A percentile compares a stretch with the other conserved stretches of the same genome.
Evolutionary conservation across 2,888 invertebrate species (phyloP).

Genomic region (Nomada ruficornis): DNA sequence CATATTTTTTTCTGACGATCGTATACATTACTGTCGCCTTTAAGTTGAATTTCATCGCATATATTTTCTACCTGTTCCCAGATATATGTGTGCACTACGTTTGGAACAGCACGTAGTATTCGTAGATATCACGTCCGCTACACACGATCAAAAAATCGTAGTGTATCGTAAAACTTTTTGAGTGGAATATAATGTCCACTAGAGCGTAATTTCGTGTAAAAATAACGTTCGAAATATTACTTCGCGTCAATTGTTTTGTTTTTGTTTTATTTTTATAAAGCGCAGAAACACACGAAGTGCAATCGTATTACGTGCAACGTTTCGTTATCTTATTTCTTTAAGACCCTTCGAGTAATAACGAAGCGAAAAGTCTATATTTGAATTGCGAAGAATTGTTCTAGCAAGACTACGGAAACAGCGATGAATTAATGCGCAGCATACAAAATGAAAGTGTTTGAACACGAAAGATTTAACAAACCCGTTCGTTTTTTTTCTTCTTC

Average conservation of each 20-base stretch:
- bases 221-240: background rate
- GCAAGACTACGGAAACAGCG: background rate
- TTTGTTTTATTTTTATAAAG: too few relatives aligned
- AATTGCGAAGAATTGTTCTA: background rate
- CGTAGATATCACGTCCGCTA: background rate
- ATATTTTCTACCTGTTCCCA: background rate
- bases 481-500: background rate
- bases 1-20: background rate
- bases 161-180: background rate
- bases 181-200: background rate
- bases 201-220: constrained; percentile 3
- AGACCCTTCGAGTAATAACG: background rate
- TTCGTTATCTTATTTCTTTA: background rate
- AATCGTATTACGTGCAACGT: background rate
- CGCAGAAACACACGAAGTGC: background rate
- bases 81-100: background rate
- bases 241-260: background rate
- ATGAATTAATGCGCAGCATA: background rate
- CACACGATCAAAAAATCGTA: constrained; percentile 11
- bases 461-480: constrained; percentile 3
- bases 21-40: background rate
- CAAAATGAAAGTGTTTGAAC: background rate
- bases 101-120: background rate
- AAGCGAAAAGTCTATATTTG: background rate
- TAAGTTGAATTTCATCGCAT: background rate